Evolutionary conservation across 2,888 invertebrate species (phyloP), one percentile per base, ranked within the genome.

Genomic region (Drosophila affinis): DNA sequence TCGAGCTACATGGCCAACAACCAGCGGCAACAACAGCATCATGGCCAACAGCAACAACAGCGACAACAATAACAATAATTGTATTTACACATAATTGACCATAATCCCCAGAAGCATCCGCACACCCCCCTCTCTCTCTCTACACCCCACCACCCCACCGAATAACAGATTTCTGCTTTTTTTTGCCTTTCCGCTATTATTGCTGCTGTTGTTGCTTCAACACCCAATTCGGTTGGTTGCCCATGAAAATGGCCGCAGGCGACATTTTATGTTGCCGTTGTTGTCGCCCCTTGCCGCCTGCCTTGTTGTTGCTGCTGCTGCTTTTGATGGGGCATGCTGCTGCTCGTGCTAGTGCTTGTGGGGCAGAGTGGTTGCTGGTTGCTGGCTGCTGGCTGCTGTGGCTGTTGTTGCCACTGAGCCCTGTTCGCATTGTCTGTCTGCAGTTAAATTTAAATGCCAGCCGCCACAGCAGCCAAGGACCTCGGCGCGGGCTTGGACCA

Each of bases 11-110:
- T 39, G 39, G 39, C 39, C 39, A 39, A 39, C 39, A 39, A 7
- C 39, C 39, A 39, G 39, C 6, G 39, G 39, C 39, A 39, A 7
- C 39, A 55, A 47, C 61, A 47, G 47, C 17, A 39, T 9, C 68
- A 29, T 32, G 48, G n/a, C 39, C 32, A 70, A 51, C 32, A 29
- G 34, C 24, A 49, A 32, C 49, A 49, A 29, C 54, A 49, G 49
- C 57, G 56, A 59, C 72, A 62, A 81, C 79, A 86, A 79, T 75
- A 79, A 79, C 79, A 78, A 77, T 81, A 80, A 84, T 80, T 76
- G 77, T 75, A 79, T 89, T 90, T 84, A 78, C 89, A 90, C 88
- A 84, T 89, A 89, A 89, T 90, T 89, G 90, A 82, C 89, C 80
- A 82, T 89, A 90, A 89, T 88, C 81, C 80, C 78, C 75, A 79